phyloP scores from a whole-genome alignment of 2,797 vertebrate species.

The Smutsia gigantea region DNA sequence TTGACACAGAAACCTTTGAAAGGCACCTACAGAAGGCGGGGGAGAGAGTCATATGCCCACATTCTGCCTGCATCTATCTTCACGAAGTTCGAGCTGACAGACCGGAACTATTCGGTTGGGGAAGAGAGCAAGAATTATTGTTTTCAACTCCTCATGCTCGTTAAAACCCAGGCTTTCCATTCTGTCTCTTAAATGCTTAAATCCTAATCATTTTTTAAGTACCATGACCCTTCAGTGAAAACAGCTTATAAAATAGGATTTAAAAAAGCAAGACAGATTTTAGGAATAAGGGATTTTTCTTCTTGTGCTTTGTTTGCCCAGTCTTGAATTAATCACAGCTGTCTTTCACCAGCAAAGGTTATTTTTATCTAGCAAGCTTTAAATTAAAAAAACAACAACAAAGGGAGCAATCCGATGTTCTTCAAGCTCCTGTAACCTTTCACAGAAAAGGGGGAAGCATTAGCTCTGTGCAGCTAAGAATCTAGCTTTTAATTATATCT shows the following conservation, averaged over 20 bases:
- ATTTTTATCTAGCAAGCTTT: constrained; percentile 69
- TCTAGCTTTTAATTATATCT: constrained; percentile 82
- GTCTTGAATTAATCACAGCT: constrained; percentile 79
- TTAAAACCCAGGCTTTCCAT: neutral
- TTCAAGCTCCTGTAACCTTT: constrained; percentile 68
- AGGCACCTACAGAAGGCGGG: neutral
- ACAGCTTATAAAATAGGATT: constrained; percentile 49
- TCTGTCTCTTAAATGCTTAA: neutral
- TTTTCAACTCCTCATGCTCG: neutral
- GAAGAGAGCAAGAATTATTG: neutral
- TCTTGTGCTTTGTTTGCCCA: constrained; percentile 58
- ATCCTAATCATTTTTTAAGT: constrained; percentile 47
- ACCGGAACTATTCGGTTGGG: neutral
- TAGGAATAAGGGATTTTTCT: constrained; percentile 19
- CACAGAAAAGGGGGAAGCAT: constrained; percentile 59
- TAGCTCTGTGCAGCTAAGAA: constrained; percentile 65
- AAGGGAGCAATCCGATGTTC: constrained; percentile 67
- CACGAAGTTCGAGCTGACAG: neutral
- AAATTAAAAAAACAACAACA: constrained; percentile 73
- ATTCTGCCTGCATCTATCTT: neutral
- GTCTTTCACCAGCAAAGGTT: constrained; percentile 63
- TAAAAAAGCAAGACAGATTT: constrained; percentile 55
- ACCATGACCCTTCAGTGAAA: constrained; percentile 66
- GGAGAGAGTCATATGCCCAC: neutral
- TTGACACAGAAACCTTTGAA: constrained; percentile 14